These are phyloP conservation scores for Pelagia noctiluca DNA, from an alignment of 30 jellyfish, hydroid and myxozoan species.

Conservation along the genomic window DNA sequence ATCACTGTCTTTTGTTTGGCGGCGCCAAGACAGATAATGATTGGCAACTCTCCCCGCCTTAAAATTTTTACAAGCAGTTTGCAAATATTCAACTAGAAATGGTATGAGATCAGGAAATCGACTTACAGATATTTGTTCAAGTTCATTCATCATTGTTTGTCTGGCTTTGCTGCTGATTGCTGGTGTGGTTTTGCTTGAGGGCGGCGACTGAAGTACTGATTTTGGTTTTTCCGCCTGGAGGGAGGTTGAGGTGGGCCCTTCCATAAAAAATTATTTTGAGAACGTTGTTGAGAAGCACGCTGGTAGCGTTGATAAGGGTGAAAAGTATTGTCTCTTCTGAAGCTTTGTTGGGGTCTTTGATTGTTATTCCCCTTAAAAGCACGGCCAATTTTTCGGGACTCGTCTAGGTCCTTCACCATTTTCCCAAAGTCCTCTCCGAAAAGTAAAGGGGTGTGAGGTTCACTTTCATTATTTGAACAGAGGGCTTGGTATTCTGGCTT, in stretches of 20 bases:
- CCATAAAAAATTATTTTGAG: not conserved
- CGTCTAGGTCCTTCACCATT: constrained; percentile 10
- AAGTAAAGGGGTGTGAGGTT: constrained; percentile 6
- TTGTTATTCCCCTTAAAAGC: constrained; percentile 3
- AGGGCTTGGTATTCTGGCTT: constrained; percentile 1
- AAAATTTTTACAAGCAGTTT: not conserved
- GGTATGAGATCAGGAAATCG: not conserved
- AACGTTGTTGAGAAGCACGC: constrained; percentile 4
- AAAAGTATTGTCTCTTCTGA: not conserved
- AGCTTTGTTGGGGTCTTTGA: constrained; percentile 6
- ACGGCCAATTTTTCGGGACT: constrained; percentile 8
- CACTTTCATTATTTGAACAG: constrained; percentile 2
- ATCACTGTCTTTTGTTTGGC: constrained; percentile 1
- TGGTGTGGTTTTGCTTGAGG: constrained; percentile 4
- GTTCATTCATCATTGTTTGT: constrained; percentile 2
- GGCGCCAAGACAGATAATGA: constrained; percentile 1
- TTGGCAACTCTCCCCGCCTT: constrained; percentile 8
- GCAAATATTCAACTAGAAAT: not conserved
- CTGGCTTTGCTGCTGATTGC: constrained; percentile 9
- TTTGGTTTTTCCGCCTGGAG: not conserved
- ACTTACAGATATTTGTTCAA: not conserved
- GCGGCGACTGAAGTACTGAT: constrained; percentile 5
- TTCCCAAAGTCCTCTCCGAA: constrained; percentile 10
- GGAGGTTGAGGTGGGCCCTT: constrained; percentile 7
- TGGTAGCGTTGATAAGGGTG: constrained; percentile 8